Conservation (phyloP, 37 sponge, comb jelly and placozoan species). For the Amphimedon queenslandica region DNA sequence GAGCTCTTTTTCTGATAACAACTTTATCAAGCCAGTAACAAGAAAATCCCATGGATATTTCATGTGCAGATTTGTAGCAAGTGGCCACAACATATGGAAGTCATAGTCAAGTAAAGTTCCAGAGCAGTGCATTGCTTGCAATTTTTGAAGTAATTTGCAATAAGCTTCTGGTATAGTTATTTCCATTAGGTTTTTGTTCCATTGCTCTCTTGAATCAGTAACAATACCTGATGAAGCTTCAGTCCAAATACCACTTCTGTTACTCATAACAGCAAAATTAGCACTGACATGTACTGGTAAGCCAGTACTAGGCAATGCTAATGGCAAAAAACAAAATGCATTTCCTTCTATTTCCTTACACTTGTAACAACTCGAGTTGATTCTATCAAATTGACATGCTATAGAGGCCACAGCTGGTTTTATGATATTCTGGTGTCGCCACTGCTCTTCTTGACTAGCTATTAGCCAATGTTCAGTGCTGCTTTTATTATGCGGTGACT, state of each 20-base stretch:
- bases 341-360: conserved; percentile 1
- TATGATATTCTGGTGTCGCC: background rate
- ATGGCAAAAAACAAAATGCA: conserved; percentile 36
- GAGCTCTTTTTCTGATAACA: background rate
- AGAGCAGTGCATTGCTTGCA: background rate
- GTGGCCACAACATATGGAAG: conserved; percentile 43
- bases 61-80: background rate
- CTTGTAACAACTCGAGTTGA: background rate
- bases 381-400: background rate
- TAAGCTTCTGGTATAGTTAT: conserved; percentile 9
- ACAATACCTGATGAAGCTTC: background rate
- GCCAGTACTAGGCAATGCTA: conserved; percentile 12
- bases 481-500: too few species aligned
- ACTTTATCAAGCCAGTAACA: conserved; percentile 2
- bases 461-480: background rate
- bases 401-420: background rate
- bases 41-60: conserved; percentile 33
- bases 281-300: conserved; percentile 35
- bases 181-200: conserved; percentile 4
- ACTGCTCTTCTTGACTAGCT: background rate
- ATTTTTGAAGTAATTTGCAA: background rate
- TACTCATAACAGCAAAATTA: conserved; percentile 28
- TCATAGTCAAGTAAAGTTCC: background rate
- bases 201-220: background rate
- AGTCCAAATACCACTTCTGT: conserved; percentile 39